phyloP scores from a whole-genome alignment of 1,140 invertebrate species.

The Venturia canescens region DNA sequence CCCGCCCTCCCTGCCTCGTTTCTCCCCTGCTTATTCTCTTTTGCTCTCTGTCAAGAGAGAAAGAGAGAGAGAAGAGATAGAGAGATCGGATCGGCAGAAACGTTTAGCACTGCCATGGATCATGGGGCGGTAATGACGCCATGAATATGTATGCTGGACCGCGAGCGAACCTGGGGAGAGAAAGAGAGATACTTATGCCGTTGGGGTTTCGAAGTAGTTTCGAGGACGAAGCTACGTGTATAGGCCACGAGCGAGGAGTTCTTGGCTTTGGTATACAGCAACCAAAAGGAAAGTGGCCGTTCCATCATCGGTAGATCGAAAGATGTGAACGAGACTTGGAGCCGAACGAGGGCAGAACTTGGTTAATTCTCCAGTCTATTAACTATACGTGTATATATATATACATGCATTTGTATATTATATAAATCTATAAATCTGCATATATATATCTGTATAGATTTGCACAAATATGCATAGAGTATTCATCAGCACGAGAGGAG shows the following conservation, averaged over 20 bases:
- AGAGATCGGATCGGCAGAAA: conserved; percentile 56
- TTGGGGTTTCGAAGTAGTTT: conserved; percentile 21
- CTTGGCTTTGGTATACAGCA: not conserved
- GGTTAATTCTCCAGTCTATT: not conserved
- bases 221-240: conserved; percentile 21
- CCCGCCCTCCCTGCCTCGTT: not conserved
- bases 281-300: conserved; percentile 6
- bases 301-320: conserved; percentile 42
- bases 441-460: not conserved
- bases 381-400: not conserved
- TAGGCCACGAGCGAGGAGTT: not conserved
- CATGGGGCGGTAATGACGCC: conserved; percentile 68
- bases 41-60: conserved; percentile 25
- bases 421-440: too few relatives aligned
- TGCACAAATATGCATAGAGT: conserved; percentile 6
- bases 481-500: conserved; percentile 11
- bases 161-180: conserved; percentile 40
- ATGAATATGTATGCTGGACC: conserved; percentile 66
- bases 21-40: not conserved
- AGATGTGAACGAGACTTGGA: conserved; percentile 34
- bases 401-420: not conserved
- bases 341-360: not conserved
- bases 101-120: conserved; percentile 68
- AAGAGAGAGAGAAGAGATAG: conserved; percentile 1
- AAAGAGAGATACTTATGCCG: conserved; percentile 44